phyloP scores from a whole-genome alignment of 2,797 vertebrate species.

The Pipistrellus pipistrellus region DNA sequence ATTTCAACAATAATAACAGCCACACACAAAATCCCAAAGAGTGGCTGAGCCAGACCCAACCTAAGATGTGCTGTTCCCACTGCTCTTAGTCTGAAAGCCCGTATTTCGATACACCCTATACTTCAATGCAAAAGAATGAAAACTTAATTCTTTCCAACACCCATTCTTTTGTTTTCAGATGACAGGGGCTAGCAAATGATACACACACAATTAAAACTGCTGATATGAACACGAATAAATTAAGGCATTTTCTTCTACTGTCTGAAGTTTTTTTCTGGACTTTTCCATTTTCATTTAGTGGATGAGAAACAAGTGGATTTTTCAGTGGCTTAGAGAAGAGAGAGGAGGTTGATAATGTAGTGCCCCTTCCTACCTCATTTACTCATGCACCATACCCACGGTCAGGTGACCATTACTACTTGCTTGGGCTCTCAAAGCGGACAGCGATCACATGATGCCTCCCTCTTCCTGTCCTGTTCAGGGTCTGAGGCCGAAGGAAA shows the following conservation, averaged over 20 bases:
- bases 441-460: background rate
- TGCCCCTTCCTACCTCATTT: background rate
- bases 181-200: background rate
- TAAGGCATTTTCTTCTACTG: background rate
- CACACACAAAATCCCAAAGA: background rate
- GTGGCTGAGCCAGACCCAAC: background rate
- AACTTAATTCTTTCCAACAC: conserved; percentile 35
- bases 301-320: background rate
- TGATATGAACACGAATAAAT: background rate
- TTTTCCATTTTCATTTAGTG: background rate
- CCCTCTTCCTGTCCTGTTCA: background rate
- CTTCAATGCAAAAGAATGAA: background rate
- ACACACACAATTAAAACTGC: background rate
- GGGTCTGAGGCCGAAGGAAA: background rate
- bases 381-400: background rate
- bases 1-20: background rate
- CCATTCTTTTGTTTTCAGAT: conserved; percentile 20
- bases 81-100: background rate
- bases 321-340: background rate
- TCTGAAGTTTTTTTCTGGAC: background rate
- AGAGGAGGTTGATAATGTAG: background rate
- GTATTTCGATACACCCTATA: background rate
- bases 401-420: background rate
- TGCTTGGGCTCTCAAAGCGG: background rate
- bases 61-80: background rate